Evolutionary conservation across 2,113 vertebrate species (phyloP), one percentile per base, ranked within the genome.

Genomic region (Oncorhynchus tshawytscha): DNA sequence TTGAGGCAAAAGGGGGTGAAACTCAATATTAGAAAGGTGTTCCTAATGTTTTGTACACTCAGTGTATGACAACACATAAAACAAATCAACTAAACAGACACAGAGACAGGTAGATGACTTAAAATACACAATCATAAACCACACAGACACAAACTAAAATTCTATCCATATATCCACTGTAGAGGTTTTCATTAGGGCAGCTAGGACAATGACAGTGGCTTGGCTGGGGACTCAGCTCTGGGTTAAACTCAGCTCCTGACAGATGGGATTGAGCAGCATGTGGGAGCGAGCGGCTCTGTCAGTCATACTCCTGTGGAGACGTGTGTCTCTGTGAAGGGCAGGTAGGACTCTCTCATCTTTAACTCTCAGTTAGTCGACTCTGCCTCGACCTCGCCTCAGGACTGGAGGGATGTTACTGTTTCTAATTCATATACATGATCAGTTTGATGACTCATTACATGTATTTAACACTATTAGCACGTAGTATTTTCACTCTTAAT

Each of bases 181-280:
- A 5, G 45, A n/a, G 60, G 34, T 13, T 13, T 74, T 82, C 70
- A 68, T 49, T 39, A 72, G 31, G 70, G 59, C 16, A 34, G 60
- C 79, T 29, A 76, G 68, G 66, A 70, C 70, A 70, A 77, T 66
- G 70, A 81, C 3, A 80, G 77, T 77, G 81, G 72, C 74, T 78
- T 86, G 82, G 85, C 77, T 80, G 22, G 60, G 83, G 48, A 78
- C 76, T 54, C 51, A 80, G 74, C 84, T 78, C 81, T 68, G 65
- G 86, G 71, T 86, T 85, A 77, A 85, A 80, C 71, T 79, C 78
- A 80, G 81, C 76, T 87, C 83, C 77, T 90, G 88, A 89, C 90
- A 91, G 89, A 90, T 91, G 90, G 91, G 87, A 79, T n/a, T 70
- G 88, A 90, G 88, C 89, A 91, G 90, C 87, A 90, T 90, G 90